Base-by-base conservation (phyloP, 1,140 invertebrate species). In the Hycleus phaleratus region DNA sequence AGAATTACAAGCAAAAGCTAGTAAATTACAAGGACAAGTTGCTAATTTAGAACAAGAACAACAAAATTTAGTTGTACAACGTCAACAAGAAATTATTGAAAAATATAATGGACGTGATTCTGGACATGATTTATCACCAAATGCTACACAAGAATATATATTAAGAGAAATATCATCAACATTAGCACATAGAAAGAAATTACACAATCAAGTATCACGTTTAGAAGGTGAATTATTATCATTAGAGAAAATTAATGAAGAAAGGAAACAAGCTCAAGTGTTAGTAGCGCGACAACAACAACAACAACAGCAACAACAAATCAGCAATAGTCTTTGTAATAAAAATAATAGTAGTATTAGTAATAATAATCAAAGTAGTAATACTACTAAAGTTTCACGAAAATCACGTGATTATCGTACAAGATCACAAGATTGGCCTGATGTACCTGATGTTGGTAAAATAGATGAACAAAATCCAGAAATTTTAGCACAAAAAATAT, bases 401-500 rank as follows among this genome's bases (percentile, higher is more conserved):
- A 89, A 89, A 68, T 81, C 78, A 40, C 76, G 88, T 25, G 88
- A 90, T 53, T 81, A 85, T 54, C 79, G 89, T 2, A 85, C 86
- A 2, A 77, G 89, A 3, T 91, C 88, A 1, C 90, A 93, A 72
- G 90, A 93, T 67, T 93, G 90, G 90, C 90, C 91, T 0, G 89
- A 92, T 61, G 87, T 94, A 25, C 90, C 90, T 0, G 89, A 92
- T 62, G 83, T 93, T 32, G 90, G 86, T 2, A 93, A 92, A 73
- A 94, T 93, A 56, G 87, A 93, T 66, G 91, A 93, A 67, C 91
- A 91, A 66, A 93, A 93, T 78, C 91, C 90, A 0, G 91, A 93
- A 73, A 83, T 93, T 43, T 73, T 93, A 10, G 90, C 91, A 0
- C 87, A 90, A 71, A 94, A 94, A 70, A 93, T 93, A 58, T 74